Percentiles rank a stretch among this genome's conserved stretches.
These are phyloP conservation scores for Drosophila prolongata DNA, from an alignment of 2,888 invertebrate species.

Conservation along the genomic window DNA sequence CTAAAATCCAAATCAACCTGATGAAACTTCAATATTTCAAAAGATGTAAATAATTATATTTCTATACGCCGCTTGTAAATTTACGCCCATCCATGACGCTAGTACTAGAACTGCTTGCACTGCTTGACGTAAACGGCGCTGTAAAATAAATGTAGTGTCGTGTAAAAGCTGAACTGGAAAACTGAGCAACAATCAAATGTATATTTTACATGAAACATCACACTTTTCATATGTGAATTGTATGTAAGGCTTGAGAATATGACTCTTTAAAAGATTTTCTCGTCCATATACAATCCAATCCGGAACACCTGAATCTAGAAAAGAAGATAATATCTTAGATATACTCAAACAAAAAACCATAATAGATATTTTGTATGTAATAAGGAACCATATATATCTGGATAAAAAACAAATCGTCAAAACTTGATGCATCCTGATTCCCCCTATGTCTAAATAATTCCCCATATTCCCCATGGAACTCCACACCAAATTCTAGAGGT, in stretches of 20 bases:
- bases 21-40: slow-evolving; percentile 4
- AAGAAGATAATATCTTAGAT: neutral
- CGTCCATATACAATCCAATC: neutral
- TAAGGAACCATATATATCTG: neutral
- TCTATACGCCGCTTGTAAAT: slow-evolving; percentile 10
- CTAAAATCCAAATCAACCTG: slow-evolving; percentile 41
- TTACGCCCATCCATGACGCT: slow-evolving; percentile 7
- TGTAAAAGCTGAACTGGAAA: neutral
- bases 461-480: slow-evolving; percentile 12
- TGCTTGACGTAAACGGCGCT: slow-evolving; percentile 5
- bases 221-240: neutral
- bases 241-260: neutral
- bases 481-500: slow-evolving; percentile 9
- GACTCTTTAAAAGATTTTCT: neutral
- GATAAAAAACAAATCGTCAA: neutral
- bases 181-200: too few species aligned
- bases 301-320: neutral
- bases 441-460: slow-evolving; percentile 6
- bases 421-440: slow-evolving; percentile 2
- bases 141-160: neutral
- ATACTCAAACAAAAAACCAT: neutral
- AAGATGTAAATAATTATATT: neutral
- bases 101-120: slow-evolving; percentile 10
- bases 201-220: too few species aligned
- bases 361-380: neutral